Base-by-base conservation (phyloP, 2,888 invertebrate species). In the Copidosoma aretas region DNA sequence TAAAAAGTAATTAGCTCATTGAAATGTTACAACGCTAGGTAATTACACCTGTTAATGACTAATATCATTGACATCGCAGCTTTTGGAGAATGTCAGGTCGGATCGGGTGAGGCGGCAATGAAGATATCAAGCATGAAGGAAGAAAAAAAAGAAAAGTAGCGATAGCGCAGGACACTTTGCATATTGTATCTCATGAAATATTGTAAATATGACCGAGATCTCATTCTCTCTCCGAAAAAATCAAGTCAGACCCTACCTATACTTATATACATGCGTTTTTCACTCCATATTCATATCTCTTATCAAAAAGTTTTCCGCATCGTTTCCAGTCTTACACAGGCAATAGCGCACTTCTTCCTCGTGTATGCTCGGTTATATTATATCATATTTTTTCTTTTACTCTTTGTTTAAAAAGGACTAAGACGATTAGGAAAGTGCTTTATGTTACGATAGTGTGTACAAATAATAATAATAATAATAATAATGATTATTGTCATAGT, bases 1-100 rank as follows among this genome's bases (percentile, higher is more conserved):
- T 56, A 46, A 57, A 54, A 61, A 60, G 43, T 53, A 52, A 58
- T 70, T 64, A 41, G 57, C 32, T 58, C 43, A 54, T 22, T 24
- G 46, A 63, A 24, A 60, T 21, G 17, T 46, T 49, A n/a, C 5
- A 2, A 54, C 32, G 46, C 46, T 19, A n/a, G 41, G 57, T 17
- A 61, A 60, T 51, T 65, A 76, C 77, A 78, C 77, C 76, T 76
- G 78, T 78, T 79, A 78, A 3, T 63, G 68, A 73, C 32, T 32
- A 32, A 32, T 32, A 32, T 32, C 8, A 32, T 32, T 32, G 32
- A 32, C 32, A 32, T 8, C 32, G 32, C 32, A 32, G 32, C 32
- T 5, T 32, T 32, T 32, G 32, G 32, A 8, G 32, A 32, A 32
- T 32, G 32, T 32, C 8, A 8, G 32, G 32, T 32, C 32, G 43